Evolutionary conservation across 1,140 invertebrate genomes (phyloP).

Genomic region (Drosophila ambigua): DNA sequence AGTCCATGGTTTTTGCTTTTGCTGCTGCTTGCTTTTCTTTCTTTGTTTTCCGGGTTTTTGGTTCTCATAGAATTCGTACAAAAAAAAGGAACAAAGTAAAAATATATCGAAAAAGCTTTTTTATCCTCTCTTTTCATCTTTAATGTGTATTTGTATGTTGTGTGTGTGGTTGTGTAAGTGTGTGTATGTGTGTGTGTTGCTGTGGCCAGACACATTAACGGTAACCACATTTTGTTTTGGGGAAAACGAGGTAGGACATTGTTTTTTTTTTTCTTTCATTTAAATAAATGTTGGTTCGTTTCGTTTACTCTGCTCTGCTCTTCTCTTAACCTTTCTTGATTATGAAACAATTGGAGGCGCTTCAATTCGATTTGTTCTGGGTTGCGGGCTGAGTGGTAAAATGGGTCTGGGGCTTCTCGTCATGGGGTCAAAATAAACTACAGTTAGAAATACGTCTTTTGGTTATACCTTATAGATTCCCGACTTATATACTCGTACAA

Average conservation of each 20-base stretch:
- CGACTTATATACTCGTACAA: slow-evolving; percentile 42
- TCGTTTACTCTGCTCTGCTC: slow-evolving; percentile 2
- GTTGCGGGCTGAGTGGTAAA: neutral
- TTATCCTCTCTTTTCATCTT: slow-evolving; percentile 15
- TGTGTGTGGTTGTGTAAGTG: slow-evolving; percentile 12
- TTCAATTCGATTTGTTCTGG: slow-evolving; percentile 27
- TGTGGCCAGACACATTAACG: slow-evolving; percentile 44
- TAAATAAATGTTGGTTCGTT: slow-evolving; percentile 6
- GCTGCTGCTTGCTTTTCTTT: slow-evolving; percentile 19
- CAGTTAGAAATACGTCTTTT: slow-evolving; percentile 75
- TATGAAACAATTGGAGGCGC: slow-evolving; percentile 30
- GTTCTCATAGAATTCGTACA: slow-evolving; percentile 65
- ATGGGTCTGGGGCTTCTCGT: slow-evolving; percentile 12
- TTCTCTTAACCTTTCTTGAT: no score
- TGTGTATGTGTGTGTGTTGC: slow-evolving; percentile 35
- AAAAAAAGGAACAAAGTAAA: slow-evolving; percentile 59
- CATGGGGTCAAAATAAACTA: slow-evolving; percentile 62
- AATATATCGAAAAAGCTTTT: slow-evolving; percentile 71
- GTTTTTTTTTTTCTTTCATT: slow-evolving; percentile 40
- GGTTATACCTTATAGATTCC: slow-evolving; percentile 74
- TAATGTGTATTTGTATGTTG: slow-evolving; percentile 41
- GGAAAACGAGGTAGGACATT: slow-evolving; percentile 83
- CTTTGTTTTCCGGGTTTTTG: slow-evolving; percentile 49
- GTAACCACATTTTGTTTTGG: slow-evolving; percentile 55
- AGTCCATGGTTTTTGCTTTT: slow-evolving; percentile 63